phyloP scores from a whole-genome alignment of 1,140 invertebrate species.

The Paralvinella palmiformis region DNA sequence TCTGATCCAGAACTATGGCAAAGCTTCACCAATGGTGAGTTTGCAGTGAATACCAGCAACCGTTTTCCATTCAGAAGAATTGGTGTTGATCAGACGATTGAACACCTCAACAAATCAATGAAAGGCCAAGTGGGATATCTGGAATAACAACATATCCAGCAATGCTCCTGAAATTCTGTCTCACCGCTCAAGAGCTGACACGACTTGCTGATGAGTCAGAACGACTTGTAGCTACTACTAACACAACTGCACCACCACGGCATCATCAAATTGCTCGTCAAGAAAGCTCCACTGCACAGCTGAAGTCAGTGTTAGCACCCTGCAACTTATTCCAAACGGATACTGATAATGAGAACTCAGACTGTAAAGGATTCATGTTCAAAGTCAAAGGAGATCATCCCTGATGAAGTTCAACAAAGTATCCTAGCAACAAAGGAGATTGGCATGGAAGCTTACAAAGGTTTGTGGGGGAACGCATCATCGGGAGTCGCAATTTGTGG shows the following conservation, averaged over 20 bases:
- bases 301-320: no score
- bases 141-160: slow-evolving; percentile 1
- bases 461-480: background rate
- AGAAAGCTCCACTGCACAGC: slow-evolving; percentile 4
- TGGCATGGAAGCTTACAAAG: background rate
- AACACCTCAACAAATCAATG: background rate
- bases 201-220: slow-evolving; percentile 1
- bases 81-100: slow-evolving; percentile 4
- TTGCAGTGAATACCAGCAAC: slow-evolving; percentile 5
- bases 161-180: slow-evolving; percentile 3
- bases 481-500: background rate
- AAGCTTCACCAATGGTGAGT: no score
- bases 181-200: background rate
- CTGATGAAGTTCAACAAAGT: background rate
- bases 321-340: no score
- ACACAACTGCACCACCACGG: background rate
- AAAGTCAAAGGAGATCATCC: slow-evolving; percentile 5
- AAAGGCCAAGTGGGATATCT: slow-evolving; percentile 9
- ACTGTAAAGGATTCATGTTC: background rate
- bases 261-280: background rate
- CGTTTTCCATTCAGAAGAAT: background rate
- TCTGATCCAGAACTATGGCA: no score
- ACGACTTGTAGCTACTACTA: background rate
- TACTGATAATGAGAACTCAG: no score
- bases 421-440: slow-evolving; percentile 1